Conservation (phyloP, 2,113 vertebrate genomes). For the Thermophis baileyi region DNA sequence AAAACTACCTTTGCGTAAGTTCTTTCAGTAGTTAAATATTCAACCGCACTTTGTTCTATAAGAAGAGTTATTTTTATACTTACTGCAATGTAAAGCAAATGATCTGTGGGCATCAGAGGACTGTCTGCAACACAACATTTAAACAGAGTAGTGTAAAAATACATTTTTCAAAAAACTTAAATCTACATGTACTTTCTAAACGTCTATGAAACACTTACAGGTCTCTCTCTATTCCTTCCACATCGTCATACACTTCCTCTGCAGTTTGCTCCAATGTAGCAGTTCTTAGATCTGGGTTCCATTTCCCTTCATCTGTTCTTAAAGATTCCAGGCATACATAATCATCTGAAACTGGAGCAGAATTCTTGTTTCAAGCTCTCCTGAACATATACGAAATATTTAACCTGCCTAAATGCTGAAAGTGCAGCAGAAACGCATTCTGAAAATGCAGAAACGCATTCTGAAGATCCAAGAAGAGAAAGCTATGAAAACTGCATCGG, state of each 20-base stretch:
- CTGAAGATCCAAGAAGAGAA: not conserved
- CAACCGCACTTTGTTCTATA: not conserved
- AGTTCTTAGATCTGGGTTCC: slow-evolving; percentile 55
- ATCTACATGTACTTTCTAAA: not conserved
- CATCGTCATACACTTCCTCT: slow-evolving; percentile 61
- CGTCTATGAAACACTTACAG: slow-evolving; percentile 50
- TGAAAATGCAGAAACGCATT: not conserved
- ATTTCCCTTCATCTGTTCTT: slow-evolving; percentile 67
- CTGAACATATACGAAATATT: not conserved
- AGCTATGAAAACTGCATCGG: not conserved
- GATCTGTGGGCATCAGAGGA: slow-evolving; percentile 27
- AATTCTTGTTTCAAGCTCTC: not conserved
- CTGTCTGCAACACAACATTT: slow-evolving; percentile 45
- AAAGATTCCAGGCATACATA: slow-evolving; percentile 61
- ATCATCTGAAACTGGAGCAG: slow-evolving; percentile 62
- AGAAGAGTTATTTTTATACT: slow-evolving; percentile 29
- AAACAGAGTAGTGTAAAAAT: slow-evolving; percentile 21
- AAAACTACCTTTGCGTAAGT: not conserved
- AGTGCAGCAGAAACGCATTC: not conserved
- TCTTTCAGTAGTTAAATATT: not conserved
- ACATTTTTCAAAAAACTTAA: not conserved
- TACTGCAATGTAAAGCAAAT: slow-evolving; percentile 55
- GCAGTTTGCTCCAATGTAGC: slow-evolving; percentile 21
- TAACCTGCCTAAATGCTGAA: not conserved
- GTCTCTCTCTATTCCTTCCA: slow-evolving; percentile 36